Evolutionary conservation across 2,888 invertebrate species (phyloP).

Genomic region (Gnatocerus cornutus): DNA sequence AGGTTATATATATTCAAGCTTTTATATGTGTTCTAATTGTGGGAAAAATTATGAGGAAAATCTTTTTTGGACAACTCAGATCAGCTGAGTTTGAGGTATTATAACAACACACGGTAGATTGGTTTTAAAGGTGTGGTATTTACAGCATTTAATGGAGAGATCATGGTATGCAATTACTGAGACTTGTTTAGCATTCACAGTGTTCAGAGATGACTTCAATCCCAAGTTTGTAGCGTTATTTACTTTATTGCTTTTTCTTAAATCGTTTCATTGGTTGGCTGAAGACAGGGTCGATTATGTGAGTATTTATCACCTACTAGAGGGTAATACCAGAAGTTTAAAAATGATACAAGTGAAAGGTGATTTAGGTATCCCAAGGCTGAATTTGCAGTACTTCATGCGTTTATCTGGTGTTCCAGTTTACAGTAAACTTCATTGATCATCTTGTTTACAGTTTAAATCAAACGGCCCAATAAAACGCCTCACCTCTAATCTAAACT

Average conservation of each 20-base stretch:
- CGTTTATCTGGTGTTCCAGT: too few species aligned
- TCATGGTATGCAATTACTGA: slow-evolving; percentile 99
- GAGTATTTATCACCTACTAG: slow-evolving; percentile 72
- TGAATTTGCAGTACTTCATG: too few species aligned
- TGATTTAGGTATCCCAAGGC: too few species aligned
- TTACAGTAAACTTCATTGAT: too few species aligned
- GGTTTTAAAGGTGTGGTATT: slow-evolving; percentile 30
- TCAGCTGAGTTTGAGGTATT: slow-evolving; percentile 96
- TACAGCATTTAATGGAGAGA: slow-evolving; percentile 95
- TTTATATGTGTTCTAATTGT: slow-evolving; percentile 94
- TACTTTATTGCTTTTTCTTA: slow-evolving; percentile 95
- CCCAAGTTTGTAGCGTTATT: slow-evolving; percentile 98
- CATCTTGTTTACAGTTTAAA: too few species aligned
- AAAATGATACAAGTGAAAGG: neutral
- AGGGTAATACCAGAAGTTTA: too few species aligned
- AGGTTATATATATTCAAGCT: slow-evolving; percentile 98
- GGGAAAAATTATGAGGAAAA: slow-evolving; percentile 93
- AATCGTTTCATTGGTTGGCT: slow-evolving; percentile 99
- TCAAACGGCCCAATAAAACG: too few species aligned
- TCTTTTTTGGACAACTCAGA: slow-evolving; percentile 95
- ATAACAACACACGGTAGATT: slow-evolving; percentile 6
- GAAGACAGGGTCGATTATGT: slow-evolving; percentile 99
- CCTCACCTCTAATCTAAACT: neutral
- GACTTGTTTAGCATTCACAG: slow-evolving; percentile 98
- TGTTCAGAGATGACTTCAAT: slow-evolving; percentile 99